phyloP scores from a whole-genome alignment of 2,888 invertebrate genomes.

The Agonum fuliginosum region DNA sequence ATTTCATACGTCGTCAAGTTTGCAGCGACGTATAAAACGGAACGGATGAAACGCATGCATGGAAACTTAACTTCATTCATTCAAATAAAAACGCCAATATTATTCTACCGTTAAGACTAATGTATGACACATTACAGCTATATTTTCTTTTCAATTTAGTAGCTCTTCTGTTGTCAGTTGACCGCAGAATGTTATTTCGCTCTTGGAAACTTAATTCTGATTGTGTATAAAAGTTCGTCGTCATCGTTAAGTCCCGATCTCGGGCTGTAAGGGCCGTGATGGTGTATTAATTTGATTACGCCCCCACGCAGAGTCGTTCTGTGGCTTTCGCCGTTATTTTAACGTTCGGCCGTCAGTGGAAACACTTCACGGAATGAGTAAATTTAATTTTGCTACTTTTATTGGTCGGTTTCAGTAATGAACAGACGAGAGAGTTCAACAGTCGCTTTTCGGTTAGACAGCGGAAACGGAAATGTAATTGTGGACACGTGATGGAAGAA shows the following conservation, averaged over 20 bases:
- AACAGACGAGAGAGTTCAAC: background rate
- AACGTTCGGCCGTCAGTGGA: conserved; percentile 39
- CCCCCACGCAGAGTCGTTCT: background rate
- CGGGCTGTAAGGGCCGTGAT: background rate
- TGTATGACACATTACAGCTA: too few relatives aligned
- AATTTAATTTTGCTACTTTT: conserved; percentile 36
- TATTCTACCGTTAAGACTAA: too few relatives aligned
- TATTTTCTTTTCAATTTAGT: too few relatives aligned
- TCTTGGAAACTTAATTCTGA: conserved; percentile 14
- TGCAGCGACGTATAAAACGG: too few relatives aligned
- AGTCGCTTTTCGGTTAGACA: background rate
- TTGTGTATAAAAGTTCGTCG: conserved; percentile 16
- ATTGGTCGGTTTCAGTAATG: conserved; percentile 34
- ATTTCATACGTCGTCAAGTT: too few relatives aligned
- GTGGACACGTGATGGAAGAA: background rate
- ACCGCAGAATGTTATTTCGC: too few relatives aligned
- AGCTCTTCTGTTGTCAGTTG: too few relatives aligned
- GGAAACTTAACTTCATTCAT: too few relatives aligned
- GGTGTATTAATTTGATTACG: conserved; percentile 33
- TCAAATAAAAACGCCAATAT: too few relatives aligned
- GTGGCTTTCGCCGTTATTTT: conserved; percentile 11
- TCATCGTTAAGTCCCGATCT: background rate
- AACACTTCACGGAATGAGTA: conserved; percentile 30
- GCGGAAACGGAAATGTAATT: background rate
- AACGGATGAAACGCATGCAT: too few relatives aligned